Conservation (phyloP, 1,140 invertebrate genomes). For the Camponotus floridanus region DNA sequence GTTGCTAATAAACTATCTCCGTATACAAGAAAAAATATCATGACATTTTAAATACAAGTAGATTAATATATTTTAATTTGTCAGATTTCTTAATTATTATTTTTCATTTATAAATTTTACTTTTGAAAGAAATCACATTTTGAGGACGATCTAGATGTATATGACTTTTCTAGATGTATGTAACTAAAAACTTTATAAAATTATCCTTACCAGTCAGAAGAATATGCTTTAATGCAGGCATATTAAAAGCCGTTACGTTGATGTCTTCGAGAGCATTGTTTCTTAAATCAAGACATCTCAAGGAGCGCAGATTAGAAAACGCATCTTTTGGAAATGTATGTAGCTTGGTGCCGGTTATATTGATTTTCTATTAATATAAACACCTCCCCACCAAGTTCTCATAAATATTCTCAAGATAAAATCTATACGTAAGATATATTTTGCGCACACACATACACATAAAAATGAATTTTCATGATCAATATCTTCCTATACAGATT, state of each 20-base stretch:
- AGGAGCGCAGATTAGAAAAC: conserved; percentile 80
- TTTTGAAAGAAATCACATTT: background rate
- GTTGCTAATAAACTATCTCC: background rate
- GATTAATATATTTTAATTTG: background rate
- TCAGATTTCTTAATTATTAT: background rate
- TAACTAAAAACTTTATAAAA: background rate
- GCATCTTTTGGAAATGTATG: conserved; percentile 77
- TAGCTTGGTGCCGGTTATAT: conserved; percentile 84
- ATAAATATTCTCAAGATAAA: conserved; percentile 16
- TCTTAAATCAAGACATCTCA: conserved; percentile 84
- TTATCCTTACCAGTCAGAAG: conserved; percentile 77
- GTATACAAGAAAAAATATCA: background rate
- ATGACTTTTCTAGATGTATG: no score
- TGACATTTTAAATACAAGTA: background rate
- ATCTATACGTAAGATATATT: background rate
- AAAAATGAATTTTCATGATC: conserved; percentile 30
- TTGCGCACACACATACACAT: background rate
- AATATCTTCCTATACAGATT: background rate
- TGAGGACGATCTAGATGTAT: background rate
- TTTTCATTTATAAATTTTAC: background rate
- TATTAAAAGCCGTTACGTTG: conserved; percentile 79
- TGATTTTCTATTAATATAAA: conserved; percentile 77
- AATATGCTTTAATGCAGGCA: conserved; percentile 79
- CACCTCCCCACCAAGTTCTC: conserved; percentile 17
- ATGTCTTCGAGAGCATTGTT: conserved; percentile 85